Percentiles rank a stretch among this genome's conserved stretches.
Evolutionary conservation across 30 jellyfish, hydroid and myxozoan species (phyloP).

Genomic region (Aurelia aurita): DNA sequence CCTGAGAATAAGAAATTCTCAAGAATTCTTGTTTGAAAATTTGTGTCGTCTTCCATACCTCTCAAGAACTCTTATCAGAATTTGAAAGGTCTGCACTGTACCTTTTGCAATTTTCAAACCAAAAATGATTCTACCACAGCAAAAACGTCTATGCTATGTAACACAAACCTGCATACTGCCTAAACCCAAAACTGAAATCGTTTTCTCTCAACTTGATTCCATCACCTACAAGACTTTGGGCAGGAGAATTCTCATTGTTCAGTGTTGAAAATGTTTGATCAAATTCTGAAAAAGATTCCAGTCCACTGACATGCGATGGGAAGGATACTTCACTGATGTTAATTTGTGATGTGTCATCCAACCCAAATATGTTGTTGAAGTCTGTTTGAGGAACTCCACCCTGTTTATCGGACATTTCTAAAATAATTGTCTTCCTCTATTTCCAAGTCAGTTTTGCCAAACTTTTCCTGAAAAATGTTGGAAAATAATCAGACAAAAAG

Average conservation of each 20-base stretch:
- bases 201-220: background rate
- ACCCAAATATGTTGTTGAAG: background rate
- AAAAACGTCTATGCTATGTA: no score
- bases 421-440: background rate
- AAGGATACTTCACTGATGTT: slow-evolving; percentile 80
- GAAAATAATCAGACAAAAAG: no score
- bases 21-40: no score
- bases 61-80: no score
- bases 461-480: no score
- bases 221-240: slow-evolving; percentile 3
- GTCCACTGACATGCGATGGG: slow-evolving; percentile 96
- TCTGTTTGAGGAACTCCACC: background rate
- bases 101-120: no score
- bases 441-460: background rate
- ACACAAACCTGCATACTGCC: background rate
- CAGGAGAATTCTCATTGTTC: slow-evolving; percentile 28
- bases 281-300: slow-evolving; percentile 86
- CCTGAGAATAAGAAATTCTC: no score
- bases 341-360: slow-evolving; percentile 55
- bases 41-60: no score
- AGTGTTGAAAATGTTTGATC: slow-evolving; percentile 55
- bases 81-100: no score
- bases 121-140: no score
- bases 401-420: background rate
- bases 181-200: background rate